Conservation (phyloP, 2,888 invertebrate species). For the Latheticus oryzae region DNA sequence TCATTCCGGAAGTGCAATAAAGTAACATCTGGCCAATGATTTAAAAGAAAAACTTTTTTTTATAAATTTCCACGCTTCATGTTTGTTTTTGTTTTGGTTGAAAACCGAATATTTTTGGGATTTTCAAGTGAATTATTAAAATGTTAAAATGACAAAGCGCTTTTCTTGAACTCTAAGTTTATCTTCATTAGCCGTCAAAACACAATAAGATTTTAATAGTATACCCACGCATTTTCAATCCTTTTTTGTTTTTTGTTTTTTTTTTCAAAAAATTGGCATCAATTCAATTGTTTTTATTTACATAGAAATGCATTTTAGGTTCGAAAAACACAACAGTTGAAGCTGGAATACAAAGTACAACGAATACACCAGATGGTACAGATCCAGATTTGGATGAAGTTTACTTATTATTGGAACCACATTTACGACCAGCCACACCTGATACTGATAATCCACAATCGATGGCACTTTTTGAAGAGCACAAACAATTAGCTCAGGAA, state of each 20-base stretch:
- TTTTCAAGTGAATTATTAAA: too few relatives aligned
- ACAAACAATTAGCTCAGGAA: conserved; percentile 88
- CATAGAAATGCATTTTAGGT: conserved; percentile 46
- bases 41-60: too few relatives aligned
- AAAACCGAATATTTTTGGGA: too few relatives aligned
- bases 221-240: conserved; percentile 10
- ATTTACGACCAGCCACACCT: conserved; percentile 86
- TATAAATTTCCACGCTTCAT: too few relatives aligned
- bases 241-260: conserved; percentile 40
- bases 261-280: conserved; percentile 30
- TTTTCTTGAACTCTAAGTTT: conserved; percentile 15
- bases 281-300: conserved; percentile 39
- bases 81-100: too few relatives aligned
- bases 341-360: conserved; percentile 56
- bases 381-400: conserved; percentile 75
- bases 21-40: conserved; percentile 22
- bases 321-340: conserved; percentile 54
- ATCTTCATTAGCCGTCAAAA: conserved; percentile 34
- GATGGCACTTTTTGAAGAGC: conserved; percentile 87
- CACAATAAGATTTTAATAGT: conserved; percentile 25
- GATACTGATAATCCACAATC: conserved; percentile 82
- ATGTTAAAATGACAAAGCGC: too few relatives aligned
- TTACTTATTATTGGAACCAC: conserved; percentile 83
- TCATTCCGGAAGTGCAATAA: conserved; percentile 27
- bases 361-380: conserved; percentile 49